Percentiles rank a stretch among this genome's conserved stretches.
Conservation (phyloP, 2,113 vertebrate species). For the Peromyscus polionotus region DNA sequence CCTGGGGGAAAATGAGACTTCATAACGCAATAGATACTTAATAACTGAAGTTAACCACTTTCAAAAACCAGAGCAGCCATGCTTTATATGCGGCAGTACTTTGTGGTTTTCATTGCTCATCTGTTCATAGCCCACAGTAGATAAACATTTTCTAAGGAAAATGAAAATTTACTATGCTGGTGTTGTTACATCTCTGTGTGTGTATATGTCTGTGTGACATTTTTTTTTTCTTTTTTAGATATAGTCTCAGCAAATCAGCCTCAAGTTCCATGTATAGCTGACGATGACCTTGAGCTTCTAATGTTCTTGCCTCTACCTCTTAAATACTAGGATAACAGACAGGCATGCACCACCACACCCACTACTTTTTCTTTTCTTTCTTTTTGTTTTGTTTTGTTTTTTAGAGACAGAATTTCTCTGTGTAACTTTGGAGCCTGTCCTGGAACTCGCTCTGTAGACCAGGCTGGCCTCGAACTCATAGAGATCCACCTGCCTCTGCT, state of each 20-base stretch:
- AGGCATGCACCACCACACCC: not conserved
- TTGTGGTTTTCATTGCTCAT: constrained; percentile 12
- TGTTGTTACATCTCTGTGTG: not conserved
- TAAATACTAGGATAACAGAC: not conserved
- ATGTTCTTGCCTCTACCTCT: not conserved
- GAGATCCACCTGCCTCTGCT: too few relatives aligned
- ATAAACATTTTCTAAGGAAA: constrained; percentile 41
- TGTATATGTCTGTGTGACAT: not conserved
- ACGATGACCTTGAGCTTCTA: not conserved
- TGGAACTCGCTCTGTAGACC: too few relatives aligned
- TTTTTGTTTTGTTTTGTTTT: too few relatives aligned
- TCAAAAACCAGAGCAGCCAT: constrained; percentile 32
- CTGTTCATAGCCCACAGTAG: constrained; percentile 24
- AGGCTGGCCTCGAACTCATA: too few relatives aligned
- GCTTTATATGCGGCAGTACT: not conserved
- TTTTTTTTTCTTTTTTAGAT: not conserved
- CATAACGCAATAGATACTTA: not conserved
- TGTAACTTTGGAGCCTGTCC: too few relatives aligned
- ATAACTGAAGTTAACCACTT: not conserved
- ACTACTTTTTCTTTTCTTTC: not conserved
- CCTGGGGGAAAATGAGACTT: constrained; percentile 3
- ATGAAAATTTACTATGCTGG: constrained; percentile 24
- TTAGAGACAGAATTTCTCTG: too few relatives aligned
- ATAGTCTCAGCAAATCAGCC: not conserved
- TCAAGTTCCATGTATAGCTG: not conserved